Evolutionary conservation across 2,113 vertebrate genomes (phyloP).

Genomic region (Cricetomys ansorgei): DNA sequence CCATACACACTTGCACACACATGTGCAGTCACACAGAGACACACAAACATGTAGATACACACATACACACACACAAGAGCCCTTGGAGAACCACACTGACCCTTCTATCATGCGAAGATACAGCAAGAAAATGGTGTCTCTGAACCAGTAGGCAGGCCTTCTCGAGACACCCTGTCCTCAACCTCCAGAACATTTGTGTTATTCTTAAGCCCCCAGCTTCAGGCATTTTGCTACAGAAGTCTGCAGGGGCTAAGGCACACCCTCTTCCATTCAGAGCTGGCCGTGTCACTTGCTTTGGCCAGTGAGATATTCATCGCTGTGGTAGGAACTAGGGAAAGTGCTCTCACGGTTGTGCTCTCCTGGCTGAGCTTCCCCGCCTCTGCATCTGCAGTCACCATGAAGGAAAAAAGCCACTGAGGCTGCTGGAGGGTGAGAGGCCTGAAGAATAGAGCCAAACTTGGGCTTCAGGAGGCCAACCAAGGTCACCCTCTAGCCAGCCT

Average conservation of each 20-base stretch:
- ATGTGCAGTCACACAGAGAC: neutral
- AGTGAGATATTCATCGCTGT: neutral
- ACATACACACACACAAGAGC: neutral
- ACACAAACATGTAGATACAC: too few relatives aligned
- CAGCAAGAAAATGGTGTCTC: neutral
- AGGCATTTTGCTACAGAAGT: neutral
- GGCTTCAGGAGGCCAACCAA: neutral
- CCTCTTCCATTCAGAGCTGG: neutral
- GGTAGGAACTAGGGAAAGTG: neutral
- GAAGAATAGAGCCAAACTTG: neutral
- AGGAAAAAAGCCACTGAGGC: neutral
- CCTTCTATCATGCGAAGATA: neutral
- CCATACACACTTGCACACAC: neutral
- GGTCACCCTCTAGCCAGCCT: neutral
- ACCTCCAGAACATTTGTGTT: neutral
- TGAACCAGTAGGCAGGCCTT: neutral
- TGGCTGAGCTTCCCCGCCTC: neutral
- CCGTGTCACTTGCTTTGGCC: neutral
- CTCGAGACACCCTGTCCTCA: neutral
- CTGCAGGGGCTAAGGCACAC: neutral
- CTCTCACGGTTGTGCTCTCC: too few relatives aligned
- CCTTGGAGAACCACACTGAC: neutral
- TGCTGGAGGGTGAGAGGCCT: neutral
- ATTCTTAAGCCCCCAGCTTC: neutral
- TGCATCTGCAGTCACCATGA: neutral